Percentiles rank a stretch among this genome's conserved stretches.
phyloP scores from a whole-genome alignment of 1,140 invertebrate species.

The Drosophila aff. region DNA sequence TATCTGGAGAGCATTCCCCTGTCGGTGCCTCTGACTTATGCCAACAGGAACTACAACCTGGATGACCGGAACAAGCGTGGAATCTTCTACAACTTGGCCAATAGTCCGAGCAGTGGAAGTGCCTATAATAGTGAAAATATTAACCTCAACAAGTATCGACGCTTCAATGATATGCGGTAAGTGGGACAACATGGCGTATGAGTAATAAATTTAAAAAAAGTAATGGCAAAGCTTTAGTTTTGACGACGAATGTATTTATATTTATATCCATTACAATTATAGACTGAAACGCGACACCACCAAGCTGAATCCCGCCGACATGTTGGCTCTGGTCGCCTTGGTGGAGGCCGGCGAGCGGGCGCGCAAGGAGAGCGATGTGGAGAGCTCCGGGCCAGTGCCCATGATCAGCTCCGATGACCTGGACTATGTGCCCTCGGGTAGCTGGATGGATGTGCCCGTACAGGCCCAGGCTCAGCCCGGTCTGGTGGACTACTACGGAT shows the following conservation, averaged over 20 bases:
- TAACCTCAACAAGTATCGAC: conserved; percentile 74
- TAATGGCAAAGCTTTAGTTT: no score
- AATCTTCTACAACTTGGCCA: conserved; percentile 66
- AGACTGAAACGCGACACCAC: conserved; percentile 76
- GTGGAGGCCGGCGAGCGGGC: conserved; percentile 83
- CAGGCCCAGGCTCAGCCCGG: conserved; percentile 53
- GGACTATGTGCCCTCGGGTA: conserved; percentile 60
- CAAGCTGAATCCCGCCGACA: conserved; percentile 80
- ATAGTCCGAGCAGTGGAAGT: conserved; percentile 21
- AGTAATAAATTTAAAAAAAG: background rate
- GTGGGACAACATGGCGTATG: conserved; percentile 28
- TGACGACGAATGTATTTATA: background rate
- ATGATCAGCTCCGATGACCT: conserved; percentile 61
- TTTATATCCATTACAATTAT: background rate
- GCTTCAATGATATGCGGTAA: conserved; percentile 80
- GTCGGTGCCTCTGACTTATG: conserved; percentile 71
- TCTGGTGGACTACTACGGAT: conserved; percentile 77
- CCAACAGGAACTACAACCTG: conserved; percentile 77
- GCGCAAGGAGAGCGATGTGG: conserved; percentile 75
- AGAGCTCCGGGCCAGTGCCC: conserved; percentile 53
- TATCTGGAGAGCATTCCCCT: conserved; percentile 77
- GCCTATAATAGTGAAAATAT: conserved; percentile 52
- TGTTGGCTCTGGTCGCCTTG: conserved; percentile 78
- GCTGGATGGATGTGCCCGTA: conserved; percentile 68
- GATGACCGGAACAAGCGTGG: conserved; percentile 80